Percentiles rank a stretch among this genome's conserved stretches.
These are phyloP conservation scores for Tinea trinotella DNA, from an alignment of 2,888 invertebrate species.

Conservation along the genomic window DNA sequence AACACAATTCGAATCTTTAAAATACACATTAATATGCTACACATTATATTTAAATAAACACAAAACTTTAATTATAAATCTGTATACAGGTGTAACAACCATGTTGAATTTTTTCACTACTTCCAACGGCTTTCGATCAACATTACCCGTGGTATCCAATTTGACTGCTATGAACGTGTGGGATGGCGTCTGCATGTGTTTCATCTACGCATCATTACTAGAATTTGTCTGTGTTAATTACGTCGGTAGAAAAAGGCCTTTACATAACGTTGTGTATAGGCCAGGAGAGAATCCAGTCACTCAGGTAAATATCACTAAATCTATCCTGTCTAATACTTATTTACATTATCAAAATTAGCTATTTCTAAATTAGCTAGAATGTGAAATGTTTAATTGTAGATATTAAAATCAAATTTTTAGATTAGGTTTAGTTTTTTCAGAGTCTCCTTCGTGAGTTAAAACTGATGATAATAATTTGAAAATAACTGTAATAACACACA, in stretches of 20 bases:
- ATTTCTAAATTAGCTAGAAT: background rate
- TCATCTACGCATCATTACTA: constrained; percentile 94
- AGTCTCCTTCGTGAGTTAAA: background rate
- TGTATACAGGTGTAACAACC: constrained; percentile 88
- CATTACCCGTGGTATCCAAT: constrained; percentile 93
- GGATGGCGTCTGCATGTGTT: constrained; percentile 98
- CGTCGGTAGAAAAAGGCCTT: constrained; percentile 90
- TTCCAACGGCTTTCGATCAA: constrained; percentile 92
- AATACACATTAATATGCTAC: too few relatives aligned
- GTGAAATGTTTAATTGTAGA: background rate
- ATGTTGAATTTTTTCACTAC: constrained; percentile 99
- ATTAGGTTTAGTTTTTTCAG: too few relatives aligned
- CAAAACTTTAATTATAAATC: too few relatives aligned
- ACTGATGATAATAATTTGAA: background rate
- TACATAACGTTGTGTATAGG: constrained; percentile 90
- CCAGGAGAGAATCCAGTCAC: constrained; percentile 93
- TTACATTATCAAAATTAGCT: too few relatives aligned
- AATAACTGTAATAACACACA: background rate
- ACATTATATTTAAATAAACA: too few relatives aligned
- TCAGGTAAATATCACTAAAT: constrained; percentile 73
- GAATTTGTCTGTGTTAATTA: constrained; percentile 97
- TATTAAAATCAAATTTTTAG: background rate
- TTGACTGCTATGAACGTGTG: constrained; percentile 96
- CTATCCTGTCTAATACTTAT: background rate
- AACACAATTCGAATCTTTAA: too few relatives aligned